These are phyloP conservation scores for Apamea sordens DNA, from an alignment of 2,888 invertebrate genomes.

Conservation along the genomic window DNA sequence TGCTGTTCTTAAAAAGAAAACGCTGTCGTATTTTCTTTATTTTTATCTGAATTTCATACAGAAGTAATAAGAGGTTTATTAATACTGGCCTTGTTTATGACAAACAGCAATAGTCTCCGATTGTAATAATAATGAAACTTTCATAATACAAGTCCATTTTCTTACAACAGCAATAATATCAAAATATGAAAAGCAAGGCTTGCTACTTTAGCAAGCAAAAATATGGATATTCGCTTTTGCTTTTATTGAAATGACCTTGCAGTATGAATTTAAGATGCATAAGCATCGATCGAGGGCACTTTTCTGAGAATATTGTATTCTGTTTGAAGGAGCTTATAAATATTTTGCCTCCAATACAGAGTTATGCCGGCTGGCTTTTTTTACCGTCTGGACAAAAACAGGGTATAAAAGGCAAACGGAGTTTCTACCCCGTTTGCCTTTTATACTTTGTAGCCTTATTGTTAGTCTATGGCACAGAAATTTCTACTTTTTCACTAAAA, in stretches of 20 bases:
- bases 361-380: not conserved
- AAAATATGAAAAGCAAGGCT: not conserved
- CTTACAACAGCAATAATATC: not conserved
- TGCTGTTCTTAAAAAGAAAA: too few species aligned
- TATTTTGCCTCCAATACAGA: not conserved
- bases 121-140: not conserved
- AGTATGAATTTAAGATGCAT: constrained; percentile 19
- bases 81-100: not conserved
- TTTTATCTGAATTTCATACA: not conserved
- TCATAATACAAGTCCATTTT: not conserved
- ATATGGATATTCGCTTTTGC: constrained; percentile 1
- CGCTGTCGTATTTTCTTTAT: too few species aligned
- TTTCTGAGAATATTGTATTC: constrained; percentile 16
- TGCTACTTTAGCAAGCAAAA: constrained; percentile 3
- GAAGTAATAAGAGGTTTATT: not conserved
- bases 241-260: constrained; percentile 14
- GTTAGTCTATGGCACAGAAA: too few species aligned
- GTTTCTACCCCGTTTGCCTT: too few species aligned
- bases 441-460: too few species aligned
- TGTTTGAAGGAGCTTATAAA: constrained; percentile 15
- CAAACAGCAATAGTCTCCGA: too few species aligned
- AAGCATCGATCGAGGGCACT: constrained; percentile 1
- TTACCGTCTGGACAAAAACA: not conserved
- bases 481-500: too few species aligned
- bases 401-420: not conserved